A percentile compares a stretch with the other conserved stretches of the same genome.
These are phyloP conservation scores for Pseudopodoces humilis DNA, from an alignment of 2,113 vertebrate genomes.

Conservation along the genomic window DNA sequence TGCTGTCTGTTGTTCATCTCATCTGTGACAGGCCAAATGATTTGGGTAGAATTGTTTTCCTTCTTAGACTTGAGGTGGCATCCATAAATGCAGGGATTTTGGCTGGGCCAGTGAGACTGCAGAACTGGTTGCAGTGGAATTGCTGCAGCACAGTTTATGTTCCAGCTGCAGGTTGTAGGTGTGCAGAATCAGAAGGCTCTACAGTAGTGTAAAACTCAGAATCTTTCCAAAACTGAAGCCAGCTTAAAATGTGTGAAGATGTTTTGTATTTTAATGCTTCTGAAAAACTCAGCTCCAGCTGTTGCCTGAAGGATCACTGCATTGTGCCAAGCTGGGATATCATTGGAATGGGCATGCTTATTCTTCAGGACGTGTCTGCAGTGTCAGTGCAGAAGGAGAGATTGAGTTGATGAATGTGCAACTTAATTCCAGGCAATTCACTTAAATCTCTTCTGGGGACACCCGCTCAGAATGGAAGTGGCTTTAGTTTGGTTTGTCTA, in stretches of 20 bases:
- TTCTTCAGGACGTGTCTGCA: neutral
- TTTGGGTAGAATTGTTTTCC: too few species aligned
- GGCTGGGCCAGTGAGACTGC: neutral
- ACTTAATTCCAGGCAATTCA: neutral
- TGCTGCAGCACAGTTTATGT: neutral
- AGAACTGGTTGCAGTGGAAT: neutral
- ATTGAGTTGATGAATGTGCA: neutral
- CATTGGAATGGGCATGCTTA: neutral
- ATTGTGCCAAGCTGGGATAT: neutral
- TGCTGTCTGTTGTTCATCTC: neutral
- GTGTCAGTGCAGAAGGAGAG: neutral
- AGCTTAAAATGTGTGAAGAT: neutral
- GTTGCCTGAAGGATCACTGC: neutral
- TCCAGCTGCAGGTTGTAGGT: neutral
- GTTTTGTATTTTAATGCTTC: neutral
- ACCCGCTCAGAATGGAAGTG: neutral
- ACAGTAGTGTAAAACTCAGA: neutral
- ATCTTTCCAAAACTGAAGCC: neutral
- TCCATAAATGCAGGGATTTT: neutral
- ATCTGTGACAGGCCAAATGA: neutral
- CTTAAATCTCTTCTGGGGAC: neutral
- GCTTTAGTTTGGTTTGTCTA: slow-evolving; percentile 1
- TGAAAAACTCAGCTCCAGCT: neutral
- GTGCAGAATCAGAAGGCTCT: neutral
- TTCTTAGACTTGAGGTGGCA: neutral